These are phyloP conservation scores for Phrynocephalus versicolor DNA, from an alignment of 2,113 vertebrate genomes.

Conservation along the genomic window DNA sequence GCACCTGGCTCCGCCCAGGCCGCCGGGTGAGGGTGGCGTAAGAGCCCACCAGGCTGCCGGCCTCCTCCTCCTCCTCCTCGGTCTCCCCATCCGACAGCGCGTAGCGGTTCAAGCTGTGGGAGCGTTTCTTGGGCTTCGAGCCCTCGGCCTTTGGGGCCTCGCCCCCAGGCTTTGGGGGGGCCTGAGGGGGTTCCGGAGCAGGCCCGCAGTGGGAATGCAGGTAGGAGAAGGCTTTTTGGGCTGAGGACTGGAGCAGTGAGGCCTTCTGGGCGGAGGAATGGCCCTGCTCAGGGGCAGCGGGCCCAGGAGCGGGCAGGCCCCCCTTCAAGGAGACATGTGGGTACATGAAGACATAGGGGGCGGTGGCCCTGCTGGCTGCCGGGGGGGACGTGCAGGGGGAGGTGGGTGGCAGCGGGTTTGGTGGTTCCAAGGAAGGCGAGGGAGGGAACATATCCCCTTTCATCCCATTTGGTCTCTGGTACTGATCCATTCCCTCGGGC, in stretches of 20 bases:
- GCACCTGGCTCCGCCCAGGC: slow-evolving; percentile 75
- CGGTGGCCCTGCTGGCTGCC: slow-evolving; percentile 60
- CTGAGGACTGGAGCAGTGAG: slow-evolving; percentile 44
- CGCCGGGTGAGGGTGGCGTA: slow-evolving; percentile 87
- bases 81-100: slow-evolving; percentile 86
- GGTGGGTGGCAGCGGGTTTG: neutral
- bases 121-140: slow-evolving; percentile 79
- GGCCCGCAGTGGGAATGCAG: slow-evolving; percentile 59
- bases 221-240: slow-evolving; percentile 66
- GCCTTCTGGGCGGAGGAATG: slow-evolving; percentile 40
- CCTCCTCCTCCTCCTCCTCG: slow-evolving; percentile 79
- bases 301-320: neutral
- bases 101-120: slow-evolving; percentile 84
- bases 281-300: slow-evolving; percentile 38
- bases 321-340: slow-evolving; percentile 67
- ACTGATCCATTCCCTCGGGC: slow-evolving; percentile 86
- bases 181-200: neutral
- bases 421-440: neutral
- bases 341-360: slow-evolving; percentile 69
- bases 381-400: slow-evolving; percentile 64
- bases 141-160: slow-evolving; percentile 44
- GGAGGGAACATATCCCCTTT: slow-evolving; percentile 12
- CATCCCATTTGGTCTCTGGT: slow-evolving; percentile 43
- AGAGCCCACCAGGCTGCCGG: slow-evolving; percentile 76
- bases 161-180: neutral